These are phyloP conservation scores for Epinotia brunnichana DNA, from an alignment of 2,888 invertebrate species.

Conservation along the genomic window DNA sequence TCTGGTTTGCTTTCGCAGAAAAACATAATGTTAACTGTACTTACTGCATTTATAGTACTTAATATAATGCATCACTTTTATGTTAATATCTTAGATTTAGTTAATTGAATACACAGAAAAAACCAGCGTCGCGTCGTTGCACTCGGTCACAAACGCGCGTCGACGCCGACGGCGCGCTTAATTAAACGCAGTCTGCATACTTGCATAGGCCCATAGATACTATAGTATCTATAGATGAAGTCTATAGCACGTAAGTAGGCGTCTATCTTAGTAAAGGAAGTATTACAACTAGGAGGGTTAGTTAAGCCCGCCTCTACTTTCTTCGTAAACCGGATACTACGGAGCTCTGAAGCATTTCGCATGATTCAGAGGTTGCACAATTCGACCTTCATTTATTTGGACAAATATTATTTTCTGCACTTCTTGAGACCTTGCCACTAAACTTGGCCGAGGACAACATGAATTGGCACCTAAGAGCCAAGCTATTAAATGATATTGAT, in stretches of 20 bases:
- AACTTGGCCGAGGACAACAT: background rate
- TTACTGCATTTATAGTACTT: too few species aligned
- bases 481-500: background rate
- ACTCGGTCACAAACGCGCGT: too few species aligned
- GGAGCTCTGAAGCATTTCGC: background rate
- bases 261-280: background rate
- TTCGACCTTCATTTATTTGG: background rate
- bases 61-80: too few species aligned
- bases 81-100: too few species aligned
- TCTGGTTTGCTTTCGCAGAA: too few species aligned
- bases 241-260: background rate
- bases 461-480: background rate
- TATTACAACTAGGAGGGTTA: background rate
- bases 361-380: background rate
- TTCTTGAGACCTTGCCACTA: background rate
- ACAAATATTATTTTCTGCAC: background rate
- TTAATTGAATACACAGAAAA: too few species aligned
- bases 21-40: too few species aligned
- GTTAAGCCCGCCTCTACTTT: slow-evolving; percentile 13
- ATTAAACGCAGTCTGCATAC: too few species aligned
- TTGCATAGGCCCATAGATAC: too few species aligned
- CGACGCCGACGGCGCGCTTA: too few species aligned
- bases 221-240: too few species aligned
- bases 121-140: too few species aligned
- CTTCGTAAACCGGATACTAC: slow-evolving; percentile 8